Evolutionary conservation across 1,140 invertebrate species (phyloP).

Genomic region (Drosophila tani): DNA sequence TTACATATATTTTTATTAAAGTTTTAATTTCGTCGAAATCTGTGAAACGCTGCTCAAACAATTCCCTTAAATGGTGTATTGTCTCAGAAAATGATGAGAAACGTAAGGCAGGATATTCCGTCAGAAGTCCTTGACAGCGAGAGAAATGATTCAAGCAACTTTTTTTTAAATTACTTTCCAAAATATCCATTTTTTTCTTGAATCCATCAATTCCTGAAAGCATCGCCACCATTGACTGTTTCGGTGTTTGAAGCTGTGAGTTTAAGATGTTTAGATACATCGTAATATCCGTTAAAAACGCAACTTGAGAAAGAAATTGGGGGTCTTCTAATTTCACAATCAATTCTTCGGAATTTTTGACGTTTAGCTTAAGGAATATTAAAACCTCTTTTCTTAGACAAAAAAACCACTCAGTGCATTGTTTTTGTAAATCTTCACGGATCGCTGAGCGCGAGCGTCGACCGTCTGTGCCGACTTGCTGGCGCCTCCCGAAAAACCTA

Average conservation of each 20-base stretch:
- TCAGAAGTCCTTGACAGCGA: background rate
- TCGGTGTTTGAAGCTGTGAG: background rate
- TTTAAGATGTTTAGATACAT: background rate
- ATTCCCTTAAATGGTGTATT: background rate
- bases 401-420: constrained; percentile 3
- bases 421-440: too few relatives aligned
- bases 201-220: background rate
- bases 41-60: background rate
- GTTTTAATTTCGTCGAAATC: background rate
- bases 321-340: background rate
- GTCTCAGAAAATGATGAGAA: background rate
- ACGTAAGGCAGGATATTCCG: background rate
- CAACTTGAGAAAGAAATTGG: background rate
- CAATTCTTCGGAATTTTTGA: background rate
- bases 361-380: background rate
- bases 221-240: constrained; percentile 1
- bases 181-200: background rate
- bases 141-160: background rate
- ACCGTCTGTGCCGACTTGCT: too few relatives aligned
- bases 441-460: too few relatives aligned
- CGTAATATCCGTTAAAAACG: background rate
- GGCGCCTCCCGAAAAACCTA: too few relatives aligned
- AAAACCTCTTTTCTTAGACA: background rate
- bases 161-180: background rate
- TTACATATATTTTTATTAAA: constrained; percentile 1